Percentiles rank a stretch among this genome's conserved stretches.
Evolutionary conservation across 2,113 vertebrate genomes (phyloP).

Genomic region (Hydrochoerus hydrochaeris): DNA sequence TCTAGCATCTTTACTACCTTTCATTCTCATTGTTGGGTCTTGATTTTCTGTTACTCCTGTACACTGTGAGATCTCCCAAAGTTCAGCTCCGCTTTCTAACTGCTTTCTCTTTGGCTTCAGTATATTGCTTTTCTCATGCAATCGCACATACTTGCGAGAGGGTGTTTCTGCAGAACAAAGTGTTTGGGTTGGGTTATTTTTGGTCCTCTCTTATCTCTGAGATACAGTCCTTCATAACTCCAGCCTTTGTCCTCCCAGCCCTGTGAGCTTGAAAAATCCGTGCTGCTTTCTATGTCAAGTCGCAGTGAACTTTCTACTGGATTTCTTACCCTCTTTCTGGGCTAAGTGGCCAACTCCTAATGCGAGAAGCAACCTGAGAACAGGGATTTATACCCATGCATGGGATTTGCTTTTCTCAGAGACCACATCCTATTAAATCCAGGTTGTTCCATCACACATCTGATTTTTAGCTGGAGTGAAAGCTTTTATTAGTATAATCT

Average conservation of each 20-base stretch:
- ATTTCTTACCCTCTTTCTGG: neutral
- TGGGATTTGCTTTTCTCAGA: neutral
- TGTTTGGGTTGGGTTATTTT: neutral
- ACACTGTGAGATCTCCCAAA: neutral
- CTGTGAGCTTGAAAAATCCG: neutral
- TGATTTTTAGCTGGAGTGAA: conserved; percentile 13
- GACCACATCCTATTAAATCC: neutral
- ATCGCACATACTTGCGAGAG: neutral
- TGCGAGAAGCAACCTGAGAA: neutral
- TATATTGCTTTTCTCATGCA: neutral
- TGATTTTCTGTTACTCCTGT: neutral
- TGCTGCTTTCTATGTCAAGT: neutral
- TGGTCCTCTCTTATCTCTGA: neutral
- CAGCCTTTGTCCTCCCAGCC: neutral
- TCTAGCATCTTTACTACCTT: neutral
- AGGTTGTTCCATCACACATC: neutral
- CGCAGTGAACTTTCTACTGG: neutral
- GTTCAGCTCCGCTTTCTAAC: neutral
- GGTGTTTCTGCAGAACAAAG: neutral
- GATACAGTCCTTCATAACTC: neutral
- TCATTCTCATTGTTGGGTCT: neutral
- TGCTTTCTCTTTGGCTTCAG: neutral
- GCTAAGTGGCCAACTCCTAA: neutral
- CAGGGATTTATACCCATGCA: neutral
- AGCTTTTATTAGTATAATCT: conserved; percentile 5